Percentiles rank a stretch among this genome's conserved stretches.
These are phyloP conservation scores for Collichthys lucidus DNA, from an alignment of 2,113 vertebrate species.

Conservation along the genomic window DNA sequence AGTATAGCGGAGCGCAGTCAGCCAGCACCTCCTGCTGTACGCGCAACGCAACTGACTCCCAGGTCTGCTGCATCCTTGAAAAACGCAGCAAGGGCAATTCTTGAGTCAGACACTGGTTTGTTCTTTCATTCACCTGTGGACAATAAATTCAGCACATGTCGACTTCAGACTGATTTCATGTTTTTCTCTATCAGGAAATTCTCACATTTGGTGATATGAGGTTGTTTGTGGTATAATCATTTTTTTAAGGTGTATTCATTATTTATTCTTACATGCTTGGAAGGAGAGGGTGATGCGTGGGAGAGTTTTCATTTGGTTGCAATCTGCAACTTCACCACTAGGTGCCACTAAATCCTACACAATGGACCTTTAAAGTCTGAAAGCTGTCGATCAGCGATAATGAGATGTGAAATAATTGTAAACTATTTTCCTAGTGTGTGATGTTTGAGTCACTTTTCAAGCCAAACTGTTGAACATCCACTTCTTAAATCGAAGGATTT, in stretches of 20 bases:
- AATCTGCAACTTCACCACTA: too few species aligned
- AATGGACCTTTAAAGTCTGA: background rate
- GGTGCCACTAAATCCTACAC: too few species aligned
- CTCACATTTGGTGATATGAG: constrained; percentile 1
- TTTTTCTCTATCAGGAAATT: background rate
- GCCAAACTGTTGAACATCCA: background rate
- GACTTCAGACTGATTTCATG: background rate
- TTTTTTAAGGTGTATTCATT: too few species aligned
- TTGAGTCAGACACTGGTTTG: constrained; percentile 24
- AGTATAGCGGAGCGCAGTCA: constrained; percentile 51
- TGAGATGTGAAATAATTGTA: background rate
- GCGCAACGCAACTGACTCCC: constrained; percentile 42
- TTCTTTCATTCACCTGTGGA: constrained; percentile 21
- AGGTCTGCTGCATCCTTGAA: constrained; percentile 71
- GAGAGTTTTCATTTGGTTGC: too few species aligned
- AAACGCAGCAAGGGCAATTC: constrained; percentile 71
- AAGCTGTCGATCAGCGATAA: constrained; percentile 16
- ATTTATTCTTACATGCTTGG: too few species aligned
- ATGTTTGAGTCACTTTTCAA: background rate
- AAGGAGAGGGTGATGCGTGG: too few species aligned
- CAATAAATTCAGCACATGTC: background rate
- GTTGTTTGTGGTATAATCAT: too few species aligned
- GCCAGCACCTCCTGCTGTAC: constrained; percentile 77
- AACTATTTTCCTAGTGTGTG: background rate
- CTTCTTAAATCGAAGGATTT: background rate